Conservation (phyloP, 2,888 invertebrate genomes). For the Agrotis clavis region DNA sequence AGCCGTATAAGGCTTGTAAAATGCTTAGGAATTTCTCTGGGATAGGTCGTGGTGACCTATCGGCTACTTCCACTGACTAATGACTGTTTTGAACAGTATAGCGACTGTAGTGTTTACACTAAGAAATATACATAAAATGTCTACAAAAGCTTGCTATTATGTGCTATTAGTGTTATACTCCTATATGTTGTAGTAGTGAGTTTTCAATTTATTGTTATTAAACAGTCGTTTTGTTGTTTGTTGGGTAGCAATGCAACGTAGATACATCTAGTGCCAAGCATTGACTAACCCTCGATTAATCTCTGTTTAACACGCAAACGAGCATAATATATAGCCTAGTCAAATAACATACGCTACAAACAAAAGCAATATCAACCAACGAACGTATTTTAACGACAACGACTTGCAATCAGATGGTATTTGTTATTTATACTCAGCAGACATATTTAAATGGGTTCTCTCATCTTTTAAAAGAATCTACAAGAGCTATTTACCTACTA, state of each 20-base stretch:
- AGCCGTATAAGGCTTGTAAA: conserved; percentile 26
- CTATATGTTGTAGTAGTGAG: neutral
- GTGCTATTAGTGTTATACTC: neutral
- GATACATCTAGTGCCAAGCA: conserved; percentile 41
- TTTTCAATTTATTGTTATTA: conserved; percentile 7
- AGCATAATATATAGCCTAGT: conserved; percentile 35
- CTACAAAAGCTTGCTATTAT: neutral
- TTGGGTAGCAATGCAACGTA: conserved; percentile 18
- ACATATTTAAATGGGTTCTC: conserved; percentile 21
- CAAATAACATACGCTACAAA: conserved; percentile 37
- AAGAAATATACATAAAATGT: neutral
- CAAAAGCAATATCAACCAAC: conserved; percentile 43
- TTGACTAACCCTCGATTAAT: conserved; percentile 46
- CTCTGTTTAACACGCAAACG: conserved; percentile 44
- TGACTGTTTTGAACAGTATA: neutral
- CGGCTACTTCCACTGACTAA: neutral
- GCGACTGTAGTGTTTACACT: neutral
- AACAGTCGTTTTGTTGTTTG: conserved; percentile 2
- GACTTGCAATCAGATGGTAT: conserved; percentile 27
- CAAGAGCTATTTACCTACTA: conserved; percentile 44
- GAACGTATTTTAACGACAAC: conserved; percentile 12
- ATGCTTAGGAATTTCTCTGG: conserved; percentile 22
- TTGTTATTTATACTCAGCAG: conserved; percentile 21
- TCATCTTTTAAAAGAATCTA: conserved; percentile 32
- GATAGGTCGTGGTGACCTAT: conserved; percentile 27